Base-by-base conservation (phyloP, 30 jellyfish, hydroid and myxozoan genomes). In the Rhopilema esculentum region DNA sequence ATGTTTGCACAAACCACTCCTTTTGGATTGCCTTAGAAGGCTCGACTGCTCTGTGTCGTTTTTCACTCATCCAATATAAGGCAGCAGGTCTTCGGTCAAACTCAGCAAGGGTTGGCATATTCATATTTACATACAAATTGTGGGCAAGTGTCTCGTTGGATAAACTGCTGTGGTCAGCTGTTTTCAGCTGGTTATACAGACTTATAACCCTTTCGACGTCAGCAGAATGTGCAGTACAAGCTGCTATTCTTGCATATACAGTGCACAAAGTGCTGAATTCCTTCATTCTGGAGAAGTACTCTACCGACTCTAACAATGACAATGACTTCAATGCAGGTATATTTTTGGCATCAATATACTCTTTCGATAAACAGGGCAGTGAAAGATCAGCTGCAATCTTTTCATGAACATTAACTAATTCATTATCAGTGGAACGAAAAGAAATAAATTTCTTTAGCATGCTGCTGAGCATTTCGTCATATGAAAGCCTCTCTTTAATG, bases 191-290 rank as follows among this genome's bases (percentile, higher is more conserved):
- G 84, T 79, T 79, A 40, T 64, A 79, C 27, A 81, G 62, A 63
- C 89, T 79, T 16, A 78, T 49, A 29, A 78, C 62, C 84, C 88
- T 50, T 32, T 79, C 89, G 20, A 79, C 89, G 66, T 79, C 89
- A 65, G 82, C 77, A 12, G 89, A 79, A 79, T 79, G 84, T 23
- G 89, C 83, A 53, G 64, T 79, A 16, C 83, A 82, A 61, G 89
- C 81, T 64, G 31, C 27, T 27, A 79, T 33, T 24, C 83, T 61
- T 23, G 67, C 29, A 24, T 24, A 19, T 23, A 81, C 83, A 7
- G 53, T 70, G 75, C 75, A 26, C 28, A 64, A 26, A 64, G 75
- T 64, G 57, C 57, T 40, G 57, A 40, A 40, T 40, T 40, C 57
- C 57, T 40, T 40, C 57, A 40, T 40, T 40, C 57, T 40, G 57